phyloP scores from a whole-genome alignment of 2,797 vertebrate genomes.

The Brotula barbata region DNA sequence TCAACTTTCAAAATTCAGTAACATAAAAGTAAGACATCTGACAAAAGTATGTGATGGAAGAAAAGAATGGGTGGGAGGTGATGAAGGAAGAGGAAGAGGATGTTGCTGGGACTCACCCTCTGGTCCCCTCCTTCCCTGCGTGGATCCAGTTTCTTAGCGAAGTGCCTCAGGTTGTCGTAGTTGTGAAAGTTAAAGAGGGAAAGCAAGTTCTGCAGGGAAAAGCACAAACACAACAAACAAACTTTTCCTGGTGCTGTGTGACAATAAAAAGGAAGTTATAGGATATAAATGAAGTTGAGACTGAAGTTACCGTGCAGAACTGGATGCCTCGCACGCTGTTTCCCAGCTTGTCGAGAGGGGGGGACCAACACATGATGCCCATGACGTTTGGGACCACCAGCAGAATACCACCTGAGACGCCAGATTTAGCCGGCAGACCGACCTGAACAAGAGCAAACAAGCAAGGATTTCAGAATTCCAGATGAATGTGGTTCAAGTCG shows the following conservation, averaged over 20 bases:
- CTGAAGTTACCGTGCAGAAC: conserved; percentile 90
- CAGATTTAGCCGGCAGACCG: conserved; percentile 95
- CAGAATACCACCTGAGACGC: conserved; percentile 94
- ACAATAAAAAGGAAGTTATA: too few species aligned
- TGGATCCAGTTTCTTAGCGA: conserved; percentile 97
- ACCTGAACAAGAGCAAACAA: conserved; percentile 76
- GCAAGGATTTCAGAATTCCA: neutral
- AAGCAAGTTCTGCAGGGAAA: conserved; percentile 86
- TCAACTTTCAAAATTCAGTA: too few species aligned
- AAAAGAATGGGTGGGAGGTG: too few species aligned
- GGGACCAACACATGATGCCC: conserved; percentile 99
- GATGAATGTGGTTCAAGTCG: too few species aligned
- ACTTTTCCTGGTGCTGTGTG: too few species aligned
- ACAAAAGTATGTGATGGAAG: too few species aligned
- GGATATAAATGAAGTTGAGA: too few species aligned
- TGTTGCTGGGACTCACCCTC: conserved; percentile 82
- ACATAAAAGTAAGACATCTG: too few species aligned
- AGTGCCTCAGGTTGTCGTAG: conserved; percentile 97
- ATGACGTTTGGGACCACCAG: conserved; percentile 98
- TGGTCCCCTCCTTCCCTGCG: conserved; percentile 96
- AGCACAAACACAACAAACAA: neutral
- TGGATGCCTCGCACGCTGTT: conserved; percentile 97
- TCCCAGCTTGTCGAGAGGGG: conserved; percentile 95
- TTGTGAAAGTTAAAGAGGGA: conserved; percentile 97
- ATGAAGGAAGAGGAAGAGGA: neutral